Conservation (phyloP, 2,113 vertebrate species). For the Hyperoodon ampullatus region DNA sequence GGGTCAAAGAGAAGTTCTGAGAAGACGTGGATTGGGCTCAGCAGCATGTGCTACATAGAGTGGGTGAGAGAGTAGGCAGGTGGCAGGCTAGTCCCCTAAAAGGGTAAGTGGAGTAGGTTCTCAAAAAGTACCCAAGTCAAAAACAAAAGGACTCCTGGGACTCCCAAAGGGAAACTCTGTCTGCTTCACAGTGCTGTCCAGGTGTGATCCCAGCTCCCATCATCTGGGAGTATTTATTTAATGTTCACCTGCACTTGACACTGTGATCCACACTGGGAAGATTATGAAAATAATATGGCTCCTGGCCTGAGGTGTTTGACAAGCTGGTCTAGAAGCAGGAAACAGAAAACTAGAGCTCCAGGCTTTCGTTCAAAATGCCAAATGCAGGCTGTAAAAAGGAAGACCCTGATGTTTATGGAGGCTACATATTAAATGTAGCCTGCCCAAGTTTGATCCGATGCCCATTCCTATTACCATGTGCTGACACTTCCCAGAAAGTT, state of each 20-base stretch:
- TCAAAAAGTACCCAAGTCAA: not conserved
- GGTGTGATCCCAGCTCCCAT: not conserved
- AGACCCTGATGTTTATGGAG: conserved; percentile 36
- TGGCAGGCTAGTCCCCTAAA: not conserved
- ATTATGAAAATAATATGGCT: conserved; percentile 64
- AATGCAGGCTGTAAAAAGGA: conserved; percentile 21
- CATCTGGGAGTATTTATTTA: conserved; percentile 26
- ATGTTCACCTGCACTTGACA: conserved; percentile 51
- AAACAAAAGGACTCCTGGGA: not conserved
- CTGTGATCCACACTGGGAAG: conserved; percentile 26
- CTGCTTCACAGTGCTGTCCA: not conserved
- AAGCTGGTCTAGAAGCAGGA: conserved; percentile 13
- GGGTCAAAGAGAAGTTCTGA: not conserved
- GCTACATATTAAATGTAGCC: conserved; percentile 58
- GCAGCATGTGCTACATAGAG: not conserved
- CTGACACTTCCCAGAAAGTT: conserved; percentile 1
- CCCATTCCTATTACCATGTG: not conserved
- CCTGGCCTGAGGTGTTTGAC: not conserved
- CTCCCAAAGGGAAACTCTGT: not conserved
- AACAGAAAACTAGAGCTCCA: conserved; percentile 6
- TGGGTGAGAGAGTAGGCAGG: not conserved
- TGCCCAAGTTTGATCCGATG: conserved; percentile 28
- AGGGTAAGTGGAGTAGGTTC: not conserved
- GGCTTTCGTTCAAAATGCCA: conserved; percentile 45
- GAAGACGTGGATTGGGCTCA: fast-evolving